Conservation (phyloP, 1,140 invertebrate genomes). For the Thaumatotibia leucotreta region DNA sequence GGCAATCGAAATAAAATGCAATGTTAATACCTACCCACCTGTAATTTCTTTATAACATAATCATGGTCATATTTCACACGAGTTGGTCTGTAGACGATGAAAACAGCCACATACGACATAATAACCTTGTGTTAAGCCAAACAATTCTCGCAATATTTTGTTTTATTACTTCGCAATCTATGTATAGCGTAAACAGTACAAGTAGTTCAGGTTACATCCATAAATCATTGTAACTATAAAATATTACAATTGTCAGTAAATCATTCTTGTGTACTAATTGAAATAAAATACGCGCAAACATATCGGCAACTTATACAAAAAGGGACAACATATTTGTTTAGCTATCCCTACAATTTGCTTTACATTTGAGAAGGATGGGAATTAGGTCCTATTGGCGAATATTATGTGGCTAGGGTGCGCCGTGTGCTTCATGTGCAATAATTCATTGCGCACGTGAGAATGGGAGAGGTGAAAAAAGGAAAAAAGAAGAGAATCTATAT, state of each 20-base stretch:
- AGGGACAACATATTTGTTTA: background rate
- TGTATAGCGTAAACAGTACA: background rate
- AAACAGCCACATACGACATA: background rate
- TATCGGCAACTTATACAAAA: background rate
- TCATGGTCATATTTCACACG: background rate
- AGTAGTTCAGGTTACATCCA: background rate
- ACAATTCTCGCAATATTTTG: background rate
- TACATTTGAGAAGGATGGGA: background rate
- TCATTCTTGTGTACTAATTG: background rate
- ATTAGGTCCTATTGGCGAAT: background rate
- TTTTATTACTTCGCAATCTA: background rate
- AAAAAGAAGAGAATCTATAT: slow-evolving; percentile 52
- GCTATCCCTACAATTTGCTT: background rate
- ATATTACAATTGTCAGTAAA: background rate
- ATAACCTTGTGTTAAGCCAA: background rate
- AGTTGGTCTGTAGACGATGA: background rate
- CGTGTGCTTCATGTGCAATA: slow-evolving; percentile 48
- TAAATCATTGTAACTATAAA: slow-evolving; percentile 1
- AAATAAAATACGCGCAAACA: background rate
- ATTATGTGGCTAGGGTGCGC: background rate
- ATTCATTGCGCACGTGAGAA: slow-evolving; percentile 44
- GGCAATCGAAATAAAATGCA: background rate
- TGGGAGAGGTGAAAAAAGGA: slow-evolving; percentile 36
- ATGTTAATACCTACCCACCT: too few species aligned
- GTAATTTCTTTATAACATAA: too few species aligned